Percentiles rank a stretch among this genome's conserved stretches.
These are phyloP conservation scores for Chauna torquata DNA, from an alignment of 2,113 vertebrate species.

Conservation along the genomic window DNA sequence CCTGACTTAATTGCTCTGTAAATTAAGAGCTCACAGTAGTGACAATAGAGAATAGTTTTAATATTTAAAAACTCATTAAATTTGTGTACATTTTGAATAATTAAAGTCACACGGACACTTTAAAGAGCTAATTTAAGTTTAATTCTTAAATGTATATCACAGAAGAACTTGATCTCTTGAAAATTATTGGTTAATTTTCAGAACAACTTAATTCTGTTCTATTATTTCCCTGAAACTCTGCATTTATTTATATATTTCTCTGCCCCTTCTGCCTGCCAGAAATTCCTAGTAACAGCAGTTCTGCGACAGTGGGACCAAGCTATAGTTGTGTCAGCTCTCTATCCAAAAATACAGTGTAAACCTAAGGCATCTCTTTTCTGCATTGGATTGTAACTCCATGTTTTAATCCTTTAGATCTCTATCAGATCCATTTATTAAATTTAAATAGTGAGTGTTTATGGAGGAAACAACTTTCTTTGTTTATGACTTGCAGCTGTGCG, in stretches of 20 bases:
- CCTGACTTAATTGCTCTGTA: slow-evolving; percentile 97
- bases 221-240: slow-evolving; percentile 2
- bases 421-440: slow-evolving; percentile 5
- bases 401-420: slow-evolving; percentile 36
- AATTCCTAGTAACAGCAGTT: neutral
- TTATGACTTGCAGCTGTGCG: slow-evolving; percentile 44
- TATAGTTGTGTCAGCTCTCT: neutral
- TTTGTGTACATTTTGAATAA: slow-evolving; percentile 87
- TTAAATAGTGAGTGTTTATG: slow-evolving; percentile 1
- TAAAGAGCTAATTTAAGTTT: slow-evolving; percentile 80
- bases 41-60: slow-evolving; percentile 92
- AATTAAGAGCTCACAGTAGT: slow-evolving; percentile 97
- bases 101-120: slow-evolving; percentile 79
- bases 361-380: neutral
- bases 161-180: slow-evolving; percentile 58
- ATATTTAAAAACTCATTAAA: slow-evolving; percentile 99
- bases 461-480: neutral
- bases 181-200: slow-evolving; percentile 59
- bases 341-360: neutral
- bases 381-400: neutral
- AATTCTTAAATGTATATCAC: slow-evolving; percentile 77
- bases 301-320: neutral
- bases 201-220: slow-evolving; percentile 44
- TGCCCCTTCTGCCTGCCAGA: neutral
- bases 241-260: neutral